These are phyloP conservation scores for Acrobasis consociella DNA, from an alignment of 2,888 invertebrate genomes.

Conservation along the genomic window DNA sequence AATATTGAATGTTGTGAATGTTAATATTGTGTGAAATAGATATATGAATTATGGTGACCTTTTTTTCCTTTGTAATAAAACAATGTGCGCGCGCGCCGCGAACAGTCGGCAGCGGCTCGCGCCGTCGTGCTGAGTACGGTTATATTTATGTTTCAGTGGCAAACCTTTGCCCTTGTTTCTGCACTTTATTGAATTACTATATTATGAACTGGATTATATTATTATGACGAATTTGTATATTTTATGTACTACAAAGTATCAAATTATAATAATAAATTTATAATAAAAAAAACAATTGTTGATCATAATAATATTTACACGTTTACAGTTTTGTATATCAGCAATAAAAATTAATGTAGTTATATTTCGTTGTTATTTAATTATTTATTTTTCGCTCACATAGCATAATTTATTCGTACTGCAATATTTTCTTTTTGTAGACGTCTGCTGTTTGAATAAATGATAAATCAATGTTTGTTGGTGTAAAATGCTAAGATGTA, in stretches of 20 bases:
- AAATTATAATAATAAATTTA: conserved; percentile 26
- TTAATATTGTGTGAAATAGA: conserved; percentile 25
- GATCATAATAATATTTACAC: conserved; percentile 33
- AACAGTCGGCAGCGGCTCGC: neutral
- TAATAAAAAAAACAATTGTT: conserved; percentile 34
- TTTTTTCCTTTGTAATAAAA: neutral
- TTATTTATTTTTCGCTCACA: conserved; percentile 32
- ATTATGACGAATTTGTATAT: conserved; percentile 23
- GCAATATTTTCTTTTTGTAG: conserved; percentile 24
- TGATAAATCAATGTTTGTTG: conserved; percentile 15
- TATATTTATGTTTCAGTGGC: conserved; percentile 4
- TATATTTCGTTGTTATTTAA: conserved; percentile 33
- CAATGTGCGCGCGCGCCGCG: neutral
- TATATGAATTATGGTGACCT: conserved; percentile 12
- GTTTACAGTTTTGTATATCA: conserved; percentile 39
- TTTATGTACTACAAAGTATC: conserved; percentile 21
- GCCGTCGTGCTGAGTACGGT: conserved; percentile 13
- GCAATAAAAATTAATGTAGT: conserved; percentile 29
- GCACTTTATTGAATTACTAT: conserved; percentile 5
- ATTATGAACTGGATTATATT: conserved; percentile 20
- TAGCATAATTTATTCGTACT: conserved; percentile 19
- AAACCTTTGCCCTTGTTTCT: conserved; percentile 16
- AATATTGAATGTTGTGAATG: conserved; percentile 29
- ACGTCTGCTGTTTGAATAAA: conserved; percentile 6
- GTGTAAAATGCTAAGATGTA: conserved; percentile 17